A percentile compares a stretch with the other conserved stretches of the same genome.
Evolutionary conservation across 2,113 vertebrate species (phyloP).

Genomic region (Aix galericulata): DNA sequence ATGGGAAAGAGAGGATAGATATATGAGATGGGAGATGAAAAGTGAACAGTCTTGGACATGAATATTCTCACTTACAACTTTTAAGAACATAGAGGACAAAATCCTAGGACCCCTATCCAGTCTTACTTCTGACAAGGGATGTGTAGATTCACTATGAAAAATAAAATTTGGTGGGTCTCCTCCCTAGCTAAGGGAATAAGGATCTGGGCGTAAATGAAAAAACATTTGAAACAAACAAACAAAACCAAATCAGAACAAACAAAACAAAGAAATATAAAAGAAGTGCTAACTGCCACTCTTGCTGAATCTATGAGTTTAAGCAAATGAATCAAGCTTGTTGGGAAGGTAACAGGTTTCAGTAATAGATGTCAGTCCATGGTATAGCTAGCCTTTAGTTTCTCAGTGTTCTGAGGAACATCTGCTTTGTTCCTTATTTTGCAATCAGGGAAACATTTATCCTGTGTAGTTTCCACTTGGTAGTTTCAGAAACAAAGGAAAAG

Average conservation of each 20-base stretch:
- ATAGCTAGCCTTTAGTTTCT: background rate
- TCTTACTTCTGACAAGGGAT: background rate
- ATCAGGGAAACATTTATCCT: conserved; percentile 13
- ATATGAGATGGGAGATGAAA: background rate
- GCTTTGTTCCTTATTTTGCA: conserved; percentile 20
- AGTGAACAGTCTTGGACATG: background rate
- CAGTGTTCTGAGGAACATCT: background rate
- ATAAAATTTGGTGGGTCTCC: background rate
- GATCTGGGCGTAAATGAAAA: background rate
- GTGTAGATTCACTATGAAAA: background rate
- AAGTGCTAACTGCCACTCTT: background rate
- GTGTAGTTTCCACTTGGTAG: conserved; percentile 9
- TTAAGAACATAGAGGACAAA: background rate
- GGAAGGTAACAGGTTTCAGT: background rate
- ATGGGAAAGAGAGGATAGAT: background rate
- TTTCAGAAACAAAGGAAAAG: conserved; percentile 51
- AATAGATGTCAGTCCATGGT: background rate
- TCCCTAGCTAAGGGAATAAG: background rate
- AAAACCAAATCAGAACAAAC: background rate
- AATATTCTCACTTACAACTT: background rate
- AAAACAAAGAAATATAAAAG: background rate
- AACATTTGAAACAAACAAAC: background rate
- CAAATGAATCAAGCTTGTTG: background rate
- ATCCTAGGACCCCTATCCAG: rapidly evolving
- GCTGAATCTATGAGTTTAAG: background rate